Conservation (phyloP, 2,797 vertebrate species). For the Gymnothorax reevesii region DNA sequence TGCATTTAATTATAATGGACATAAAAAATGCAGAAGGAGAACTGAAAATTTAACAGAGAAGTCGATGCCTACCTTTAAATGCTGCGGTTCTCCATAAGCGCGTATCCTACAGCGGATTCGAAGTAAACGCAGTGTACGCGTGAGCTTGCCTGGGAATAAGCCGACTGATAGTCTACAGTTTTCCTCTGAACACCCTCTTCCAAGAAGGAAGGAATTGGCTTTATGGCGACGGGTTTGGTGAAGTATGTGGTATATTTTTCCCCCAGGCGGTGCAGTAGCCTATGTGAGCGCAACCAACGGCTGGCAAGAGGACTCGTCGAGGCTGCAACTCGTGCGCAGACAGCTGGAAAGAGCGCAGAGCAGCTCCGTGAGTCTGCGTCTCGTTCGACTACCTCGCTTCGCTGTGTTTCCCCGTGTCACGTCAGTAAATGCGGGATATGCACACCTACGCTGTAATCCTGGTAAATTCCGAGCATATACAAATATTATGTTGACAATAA, state of each 20-base stretch:
- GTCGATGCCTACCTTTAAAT: constrained; percentile 35
- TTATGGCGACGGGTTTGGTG: constrained; percentile 21
- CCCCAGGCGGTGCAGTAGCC: neutral
- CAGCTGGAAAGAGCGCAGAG: constrained; percentile 17
- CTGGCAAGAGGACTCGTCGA: constrained; percentile 14
- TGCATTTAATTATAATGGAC: constrained; percentile 16
- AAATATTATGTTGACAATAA: neutral
- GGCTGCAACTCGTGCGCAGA: constrained; percentile 3
- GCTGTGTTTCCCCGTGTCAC: neutral
- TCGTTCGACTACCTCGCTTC: neutral
- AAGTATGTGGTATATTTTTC: constrained; percentile 23
- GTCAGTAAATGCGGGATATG: constrained; percentile 2
- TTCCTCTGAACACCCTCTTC: constrained; percentile 28
- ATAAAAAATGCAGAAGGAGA: neutral
- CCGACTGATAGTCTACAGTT: neutral
- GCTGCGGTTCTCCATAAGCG: neutral
- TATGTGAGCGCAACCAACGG: neutral
- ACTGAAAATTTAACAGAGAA: neutral
- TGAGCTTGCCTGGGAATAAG: constrained; percentile 10
- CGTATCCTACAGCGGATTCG: neutral
- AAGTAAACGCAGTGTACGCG: neutral
- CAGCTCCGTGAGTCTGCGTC: neutral
- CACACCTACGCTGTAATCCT: neutral
- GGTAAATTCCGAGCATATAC: neutral
- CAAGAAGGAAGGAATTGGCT: constrained; percentile 19